Evolutionary conservation across 53 echinoderm and acorn worm species (phyloP).

Genomic region (Paelopatides confundens): DNA sequence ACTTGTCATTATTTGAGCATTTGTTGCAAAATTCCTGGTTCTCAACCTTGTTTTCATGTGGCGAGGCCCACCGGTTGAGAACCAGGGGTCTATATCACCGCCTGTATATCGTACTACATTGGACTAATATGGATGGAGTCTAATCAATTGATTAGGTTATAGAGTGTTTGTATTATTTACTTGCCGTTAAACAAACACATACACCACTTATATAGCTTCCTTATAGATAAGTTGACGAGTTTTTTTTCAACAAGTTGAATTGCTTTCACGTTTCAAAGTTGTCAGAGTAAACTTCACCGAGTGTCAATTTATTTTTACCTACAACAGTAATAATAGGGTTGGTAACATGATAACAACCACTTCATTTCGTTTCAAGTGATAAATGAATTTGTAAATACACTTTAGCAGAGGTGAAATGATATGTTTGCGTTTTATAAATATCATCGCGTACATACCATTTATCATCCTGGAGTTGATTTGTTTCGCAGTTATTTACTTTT

Average conservation of each 20-base stretch:
- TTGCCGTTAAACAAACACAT: not conserved
- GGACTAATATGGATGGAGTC: no score
- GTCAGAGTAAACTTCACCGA: not conserved
- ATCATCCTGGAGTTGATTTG: constrained; percentile 20
- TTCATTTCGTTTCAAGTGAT: not conserved
- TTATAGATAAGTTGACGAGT: not conserved
- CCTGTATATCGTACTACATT: no score
- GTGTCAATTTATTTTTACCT: constrained; percentile 18
- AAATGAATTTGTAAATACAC: not conserved
- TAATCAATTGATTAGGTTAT: not conserved
- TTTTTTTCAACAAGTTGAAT: not conserved
- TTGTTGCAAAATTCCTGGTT: no score
- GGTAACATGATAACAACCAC: constrained; percentile 11
- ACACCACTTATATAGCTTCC: not conserved
- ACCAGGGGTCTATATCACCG: no score
- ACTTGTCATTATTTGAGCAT: no score
- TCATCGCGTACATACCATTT: constrained; percentile 27
- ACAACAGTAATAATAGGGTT: not conserved
- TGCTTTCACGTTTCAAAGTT: constrained; percentile 22
- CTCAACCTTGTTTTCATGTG: no score
- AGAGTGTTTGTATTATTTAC: not conserved
- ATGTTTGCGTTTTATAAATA: constrained; percentile 33
- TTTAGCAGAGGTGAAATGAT: constrained; percentile 12
- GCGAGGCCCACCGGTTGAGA: no score
- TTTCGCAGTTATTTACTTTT: not conserved